Evolutionary conservation across 2,888 invertebrate species (phyloP).

Genomic region (Stictocephala bisonia): DNA sequence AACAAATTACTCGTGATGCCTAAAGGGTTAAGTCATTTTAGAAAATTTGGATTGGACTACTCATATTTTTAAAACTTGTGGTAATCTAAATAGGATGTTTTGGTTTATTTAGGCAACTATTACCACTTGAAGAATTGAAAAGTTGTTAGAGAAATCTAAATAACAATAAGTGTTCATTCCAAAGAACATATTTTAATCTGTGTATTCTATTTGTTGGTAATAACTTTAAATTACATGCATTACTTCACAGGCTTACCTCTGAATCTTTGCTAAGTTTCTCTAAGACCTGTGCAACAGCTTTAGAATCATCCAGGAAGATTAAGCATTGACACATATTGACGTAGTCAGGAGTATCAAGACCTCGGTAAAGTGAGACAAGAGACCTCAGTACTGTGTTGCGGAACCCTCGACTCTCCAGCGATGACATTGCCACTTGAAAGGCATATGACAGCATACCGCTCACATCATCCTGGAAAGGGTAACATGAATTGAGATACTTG

Average conservation of each 20-base stretch:
- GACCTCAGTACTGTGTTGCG: conserved; percentile 90
- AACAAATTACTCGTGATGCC: no score
- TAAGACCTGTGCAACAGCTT: conserved; percentile 91
- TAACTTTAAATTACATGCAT: neutral
- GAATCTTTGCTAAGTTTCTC: conserved; percentile 87
- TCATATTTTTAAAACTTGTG: no score
- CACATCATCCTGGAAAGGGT: conserved; percentile 84
- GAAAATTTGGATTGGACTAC: no score
- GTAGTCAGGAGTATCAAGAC: conserved; percentile 92
- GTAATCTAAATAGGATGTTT: no score
- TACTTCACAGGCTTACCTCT: conserved; percentile 65
- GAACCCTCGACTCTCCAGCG: conserved; percentile 94
- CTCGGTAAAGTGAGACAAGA: conserved; percentile 89
- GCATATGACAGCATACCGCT: conserved; percentile 93
- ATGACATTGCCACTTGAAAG: conserved; percentile 95
- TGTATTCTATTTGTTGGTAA: no score
- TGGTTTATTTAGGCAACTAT: no score
- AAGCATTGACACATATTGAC: conserved; percentile 99
- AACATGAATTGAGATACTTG: no score
- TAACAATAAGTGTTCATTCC: no score
- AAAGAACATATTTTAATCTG: no score
- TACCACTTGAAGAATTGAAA: no score
- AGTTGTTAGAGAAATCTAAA: no score
- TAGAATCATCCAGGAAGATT: conserved; percentile 94
- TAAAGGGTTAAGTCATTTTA: no score